Evolutionary conservation across 2,113 vertebrate species (phyloP), one percentile per base, ranked within the genome.

Genomic region (Pampusana beccarii): DNA sequence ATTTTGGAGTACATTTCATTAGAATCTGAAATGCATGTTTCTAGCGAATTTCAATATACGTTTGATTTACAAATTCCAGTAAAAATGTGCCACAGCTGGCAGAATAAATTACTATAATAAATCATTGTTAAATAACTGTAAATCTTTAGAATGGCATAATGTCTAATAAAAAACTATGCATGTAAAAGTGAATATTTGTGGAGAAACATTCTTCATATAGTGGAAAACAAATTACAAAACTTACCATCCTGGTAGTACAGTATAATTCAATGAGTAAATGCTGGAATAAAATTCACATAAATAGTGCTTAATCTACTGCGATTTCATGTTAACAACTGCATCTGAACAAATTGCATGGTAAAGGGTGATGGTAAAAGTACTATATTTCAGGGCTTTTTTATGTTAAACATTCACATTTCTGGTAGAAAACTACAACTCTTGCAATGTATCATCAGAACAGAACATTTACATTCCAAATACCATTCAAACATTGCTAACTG

Each of bases 61-160:
- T 96, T 92, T 97, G 97, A 97, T 97, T 98, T 97, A 98, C 97
- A 97, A 98, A 98, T 98, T 98, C 95, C 91, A 94, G 90, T 95
- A 94, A 97, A 98, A 97, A 96, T 97, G 84, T 98, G 93, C 86
- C 95, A 97, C 97, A 97, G 97, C 96, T 98, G 94, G 96, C 51
- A 93, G 96, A 96, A 98, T 96, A 98, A 97, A 97, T 98, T 97
- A 98, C 97, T 94, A 81, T 77, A 97, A 97, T 98, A 98, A 98
- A 98, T 98, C 97, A 97, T 97, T 98, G 98, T 97, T 97, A 98
- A 98, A 98, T 98, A 98, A 98, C 97, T 94, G 92, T 98, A 98
- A 98, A 98, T 98, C 97, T 98, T 97, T 85, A 88, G 93, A 98
- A 98, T 97, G 92, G 96, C 92, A 97, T 96, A 97, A 98, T 91